phyloP scores from a whole-genome alignment of 2,113 vertebrate genomes.

The Myotis yumanensis region DNA sequence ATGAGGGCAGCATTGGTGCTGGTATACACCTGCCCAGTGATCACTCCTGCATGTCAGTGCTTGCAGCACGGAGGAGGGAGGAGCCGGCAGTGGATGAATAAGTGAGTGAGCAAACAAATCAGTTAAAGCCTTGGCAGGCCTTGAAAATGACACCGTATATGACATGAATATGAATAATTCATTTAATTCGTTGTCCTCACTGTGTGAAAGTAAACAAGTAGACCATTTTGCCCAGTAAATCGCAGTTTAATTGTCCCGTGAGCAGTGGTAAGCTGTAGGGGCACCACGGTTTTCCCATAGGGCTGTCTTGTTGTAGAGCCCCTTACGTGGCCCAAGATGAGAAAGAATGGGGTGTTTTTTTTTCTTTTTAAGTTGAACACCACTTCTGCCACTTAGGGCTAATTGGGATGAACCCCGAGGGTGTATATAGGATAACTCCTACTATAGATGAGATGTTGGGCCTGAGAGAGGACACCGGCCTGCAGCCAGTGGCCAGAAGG shows the following conservation, averaged over 20 bases:
- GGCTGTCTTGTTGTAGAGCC: not conserved
- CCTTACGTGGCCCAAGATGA: not conserved
- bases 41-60: not conserved
- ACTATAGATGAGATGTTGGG: not conserved
- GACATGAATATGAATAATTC: not conserved
- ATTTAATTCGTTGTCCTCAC: not conserved
- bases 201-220: not conserved
- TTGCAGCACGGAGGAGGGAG: not conserved
- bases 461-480: not conserved
- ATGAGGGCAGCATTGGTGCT: not conserved
- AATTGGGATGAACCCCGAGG: not conserved
- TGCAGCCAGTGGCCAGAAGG: not conserved
- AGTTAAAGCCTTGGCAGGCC: not conserved
- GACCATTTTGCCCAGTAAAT: not conserved
- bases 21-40: not conserved
- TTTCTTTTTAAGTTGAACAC: not conserved
- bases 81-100: not conserved
- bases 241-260: not conserved
- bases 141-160: not conserved
- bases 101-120: not conserved
- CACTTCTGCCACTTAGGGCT: not conserved
- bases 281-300: not conserved
- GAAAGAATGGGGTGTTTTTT: not conserved
- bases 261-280: too few species aligned
- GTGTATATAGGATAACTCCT: not conserved